A percentile compares a stretch with the other conserved stretches of the same genome.
These are phyloP conservation scores for Neuroscelio doddi DNA, from an alignment of 2,888 invertebrate genomes.

Conservation along the genomic window DNA sequence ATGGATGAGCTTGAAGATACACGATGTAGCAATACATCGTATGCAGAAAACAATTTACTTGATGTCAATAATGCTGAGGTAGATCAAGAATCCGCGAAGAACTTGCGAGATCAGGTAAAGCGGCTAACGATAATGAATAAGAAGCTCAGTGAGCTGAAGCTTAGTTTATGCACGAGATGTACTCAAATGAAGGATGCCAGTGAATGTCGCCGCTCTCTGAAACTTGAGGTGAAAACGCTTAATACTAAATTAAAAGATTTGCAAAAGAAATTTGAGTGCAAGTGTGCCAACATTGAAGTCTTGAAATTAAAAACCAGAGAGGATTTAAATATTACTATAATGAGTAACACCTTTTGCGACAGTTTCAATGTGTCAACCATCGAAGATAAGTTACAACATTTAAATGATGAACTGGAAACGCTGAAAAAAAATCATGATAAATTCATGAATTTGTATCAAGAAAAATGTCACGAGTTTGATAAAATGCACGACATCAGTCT, in stretches of 20 bases:
- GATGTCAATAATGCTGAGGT: not conserved
- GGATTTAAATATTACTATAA: conserved; percentile 51
- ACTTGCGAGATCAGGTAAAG: conserved; percentile 51
- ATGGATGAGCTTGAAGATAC: conserved; percentile 22
- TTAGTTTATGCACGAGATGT: conserved; percentile 57
- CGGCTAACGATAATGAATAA: conserved; percentile 54
- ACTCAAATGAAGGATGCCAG: conserved; percentile 54
- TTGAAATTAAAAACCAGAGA: conserved; percentile 57
- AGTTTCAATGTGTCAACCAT: conserved; percentile 54
- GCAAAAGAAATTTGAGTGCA: conserved; percentile 58
- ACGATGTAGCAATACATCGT: not conserved
- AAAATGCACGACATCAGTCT: conserved; percentile 47
- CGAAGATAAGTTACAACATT: conserved; percentile 58
- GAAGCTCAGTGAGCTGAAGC: conserved; percentile 57
- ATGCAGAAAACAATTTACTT: conserved; percentile 32
- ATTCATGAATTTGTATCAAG: conserved; percentile 53
- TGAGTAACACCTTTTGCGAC: conserved; percentile 54
- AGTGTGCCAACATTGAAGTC: conserved; percentile 54
- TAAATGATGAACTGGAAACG: conserved; percentile 56
- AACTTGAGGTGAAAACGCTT: conserved; percentile 54
- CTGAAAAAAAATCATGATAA: conserved; percentile 55
- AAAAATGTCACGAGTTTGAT: conserved; percentile 59
- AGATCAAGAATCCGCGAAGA: conserved; percentile 13
- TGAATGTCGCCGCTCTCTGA: conserved; percentile 55
- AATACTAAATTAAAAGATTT: conserved; percentile 54